Conservation (phyloP, 2,113 vertebrate genomes). For the Toxostoma redivivum region DNA sequence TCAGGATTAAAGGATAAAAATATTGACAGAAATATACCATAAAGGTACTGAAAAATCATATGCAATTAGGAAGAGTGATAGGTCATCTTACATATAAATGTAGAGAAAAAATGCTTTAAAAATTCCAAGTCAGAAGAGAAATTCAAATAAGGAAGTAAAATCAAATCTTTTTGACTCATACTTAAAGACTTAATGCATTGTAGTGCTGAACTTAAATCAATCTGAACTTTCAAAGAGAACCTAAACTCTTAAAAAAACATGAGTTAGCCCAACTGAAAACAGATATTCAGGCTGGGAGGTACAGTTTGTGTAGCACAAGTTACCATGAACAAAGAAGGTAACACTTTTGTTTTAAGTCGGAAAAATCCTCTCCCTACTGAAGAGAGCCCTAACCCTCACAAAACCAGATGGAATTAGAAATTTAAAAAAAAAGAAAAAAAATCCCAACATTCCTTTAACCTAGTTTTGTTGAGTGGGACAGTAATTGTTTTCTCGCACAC, state of each 20-base stretch:
- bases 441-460: neutral
- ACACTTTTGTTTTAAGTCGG: neutral
- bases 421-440: neutral
- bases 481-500: neutral
- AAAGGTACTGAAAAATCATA: neutral
- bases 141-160: neutral
- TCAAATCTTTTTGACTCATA: neutral
- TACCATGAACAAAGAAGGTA: neutral
- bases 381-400: fast-evolving
- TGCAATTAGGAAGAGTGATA: neutral
- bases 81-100: neutral
- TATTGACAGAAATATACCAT: neutral
- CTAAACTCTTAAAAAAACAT: neutral
- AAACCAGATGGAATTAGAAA: neutral
- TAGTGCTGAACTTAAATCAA: neutral
- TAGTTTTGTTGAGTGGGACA: neutral
- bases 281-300: neutral
- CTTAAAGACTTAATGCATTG: neutral
- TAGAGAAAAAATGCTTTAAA: neutral
- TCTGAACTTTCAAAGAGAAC: neutral
- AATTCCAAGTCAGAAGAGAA: neutral
- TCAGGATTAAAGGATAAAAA: neutral
- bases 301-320: neutral
- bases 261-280: neutral
- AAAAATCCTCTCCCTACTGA: neutral